Evolutionary conservation across 2,797 vertebrate genomes (phyloP).

Genomic region (Ctenosaura bakeri): DNA sequence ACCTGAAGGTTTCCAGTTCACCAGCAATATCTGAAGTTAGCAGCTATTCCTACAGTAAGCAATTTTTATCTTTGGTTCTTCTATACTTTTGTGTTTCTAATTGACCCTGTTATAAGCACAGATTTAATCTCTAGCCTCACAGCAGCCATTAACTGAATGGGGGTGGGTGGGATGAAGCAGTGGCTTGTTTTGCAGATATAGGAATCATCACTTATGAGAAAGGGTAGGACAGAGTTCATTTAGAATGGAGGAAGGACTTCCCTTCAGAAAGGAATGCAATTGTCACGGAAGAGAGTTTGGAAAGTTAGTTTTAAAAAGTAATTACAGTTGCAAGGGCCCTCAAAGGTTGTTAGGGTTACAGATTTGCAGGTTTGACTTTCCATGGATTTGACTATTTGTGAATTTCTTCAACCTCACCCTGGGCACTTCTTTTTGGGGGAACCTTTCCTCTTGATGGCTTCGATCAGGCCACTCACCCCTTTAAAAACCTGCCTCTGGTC

Average conservation of each 20-base stretch:
- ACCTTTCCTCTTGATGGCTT: too few species aligned
- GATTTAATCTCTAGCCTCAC: neutral
- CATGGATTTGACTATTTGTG: too few species aligned
- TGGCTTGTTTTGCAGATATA: neutral
- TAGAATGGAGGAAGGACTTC: neutral
- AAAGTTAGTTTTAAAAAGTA: neutral
- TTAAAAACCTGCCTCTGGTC: too few species aligned
- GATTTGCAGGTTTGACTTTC: too few species aligned
- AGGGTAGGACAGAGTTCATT: neutral
- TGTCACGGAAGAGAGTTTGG: neutral
- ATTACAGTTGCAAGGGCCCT: neutral
- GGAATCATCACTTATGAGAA: neutral
- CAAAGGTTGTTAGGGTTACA: too few species aligned
- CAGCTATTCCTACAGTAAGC: slow-evolving; percentile 99
- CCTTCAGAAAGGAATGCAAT: neutral
- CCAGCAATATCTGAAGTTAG: slow-evolving; percentile 92
- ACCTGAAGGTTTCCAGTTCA: slow-evolving; percentile 89
- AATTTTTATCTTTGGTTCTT: slow-evolving; percentile 28
- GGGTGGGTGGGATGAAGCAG: too few species aligned
- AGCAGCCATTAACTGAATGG: neutral
- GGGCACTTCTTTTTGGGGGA: too few species aligned
- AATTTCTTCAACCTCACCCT: too few species aligned
- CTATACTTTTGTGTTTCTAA: neutral
- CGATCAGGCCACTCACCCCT: too few species aligned
- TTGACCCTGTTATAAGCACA: neutral